These are phyloP conservation scores for Dendroctonus valens DNA, from an alignment of 1,140 invertebrate species.

Conservation along the genomic window DNA sequence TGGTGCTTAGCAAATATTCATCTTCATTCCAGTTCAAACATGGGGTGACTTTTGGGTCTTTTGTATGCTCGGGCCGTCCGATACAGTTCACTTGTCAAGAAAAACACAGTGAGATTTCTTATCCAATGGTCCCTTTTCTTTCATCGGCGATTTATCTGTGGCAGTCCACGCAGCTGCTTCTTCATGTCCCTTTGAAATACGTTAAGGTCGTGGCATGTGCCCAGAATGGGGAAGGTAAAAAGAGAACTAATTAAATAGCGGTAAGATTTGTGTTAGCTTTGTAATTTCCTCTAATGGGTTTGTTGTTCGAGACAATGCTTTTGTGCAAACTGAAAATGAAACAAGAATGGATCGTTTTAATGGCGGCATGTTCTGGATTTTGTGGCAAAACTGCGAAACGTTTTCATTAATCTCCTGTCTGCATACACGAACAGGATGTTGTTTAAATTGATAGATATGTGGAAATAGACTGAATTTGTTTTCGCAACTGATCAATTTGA, in stretches of 20 bases:
- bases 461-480: no score
- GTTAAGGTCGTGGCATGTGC: no score
- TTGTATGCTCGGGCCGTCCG: slow-evolving; percentile 3
- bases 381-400: no score
- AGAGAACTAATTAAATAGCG: no score
- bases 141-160: slow-evolving; percentile 24
- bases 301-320: not conserved
- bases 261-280: no score
- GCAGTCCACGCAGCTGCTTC: slow-evolving; percentile 7
- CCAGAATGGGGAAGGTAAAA: no score
- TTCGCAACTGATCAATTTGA: no score
- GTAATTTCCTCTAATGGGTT: no score
- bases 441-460: no score
- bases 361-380: no score
- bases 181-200: slow-evolving; percentile 4
- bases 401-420: no score
- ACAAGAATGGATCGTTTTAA: not conserved
- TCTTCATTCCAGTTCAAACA: not conserved
- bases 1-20: not conserved
- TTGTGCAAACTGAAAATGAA: not conserved
- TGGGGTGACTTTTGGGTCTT: slow-evolving; percentile 6
- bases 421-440: no score
- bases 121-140: slow-evolving; percentile 4
- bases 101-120: slow-evolving; percentile 12
- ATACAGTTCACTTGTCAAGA: slow-evolving; percentile 30